Base-by-base conservation (phyloP, 2,113 vertebrate genomes). In the Neodon shergylaensis region DNA sequence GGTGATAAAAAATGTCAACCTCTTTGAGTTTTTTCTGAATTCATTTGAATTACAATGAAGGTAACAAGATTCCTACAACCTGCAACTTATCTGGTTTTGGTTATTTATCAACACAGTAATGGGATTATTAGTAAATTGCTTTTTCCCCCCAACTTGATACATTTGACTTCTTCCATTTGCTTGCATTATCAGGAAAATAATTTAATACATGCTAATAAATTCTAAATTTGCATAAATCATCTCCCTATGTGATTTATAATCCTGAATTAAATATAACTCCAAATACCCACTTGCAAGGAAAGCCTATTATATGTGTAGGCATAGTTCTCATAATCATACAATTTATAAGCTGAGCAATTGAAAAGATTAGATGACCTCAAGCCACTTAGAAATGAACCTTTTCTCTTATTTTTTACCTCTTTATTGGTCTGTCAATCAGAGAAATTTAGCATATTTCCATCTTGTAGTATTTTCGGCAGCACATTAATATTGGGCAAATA, bases 201-300 rank as follows among this genome's bases (percentile, higher is more conserved):
- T 97, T 96, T 95, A 96, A 95, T 92, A 85, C 82, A 97, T 54
- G 54, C 1, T 97, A 97, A 97, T 98, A 61, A 92, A 96, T 95
- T 96, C 73, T 94, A 68, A 11, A 76, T 94, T 97, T 98, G 74
- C 95, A 96, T 96, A 97, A 98, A 96, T 94, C 31, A 88, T 97
- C 92, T 85, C 94, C 21, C 90, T 73, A 12, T 52, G 31, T 92
- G 84, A 95, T 96, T 97, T 94, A 97, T 96, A 97, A 96, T 94
- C 54, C 54, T 58, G 81, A 98, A 95, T 97, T 98, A 97, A 97
- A 96, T 93, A 65, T 93, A 94, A 88, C 39, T 88, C 92, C 68
- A 78, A 94, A 26, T 90, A 91, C 58, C 7, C 39, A 94, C 83
- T 84, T 72, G 17, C 13, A 44, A 58, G 93, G 82, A 88, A 86